Percentiles rank a stretch among this genome's conserved stretches.
Conservation (phyloP, 2,888 invertebrate species). For the Buathra laborator region DNA sequence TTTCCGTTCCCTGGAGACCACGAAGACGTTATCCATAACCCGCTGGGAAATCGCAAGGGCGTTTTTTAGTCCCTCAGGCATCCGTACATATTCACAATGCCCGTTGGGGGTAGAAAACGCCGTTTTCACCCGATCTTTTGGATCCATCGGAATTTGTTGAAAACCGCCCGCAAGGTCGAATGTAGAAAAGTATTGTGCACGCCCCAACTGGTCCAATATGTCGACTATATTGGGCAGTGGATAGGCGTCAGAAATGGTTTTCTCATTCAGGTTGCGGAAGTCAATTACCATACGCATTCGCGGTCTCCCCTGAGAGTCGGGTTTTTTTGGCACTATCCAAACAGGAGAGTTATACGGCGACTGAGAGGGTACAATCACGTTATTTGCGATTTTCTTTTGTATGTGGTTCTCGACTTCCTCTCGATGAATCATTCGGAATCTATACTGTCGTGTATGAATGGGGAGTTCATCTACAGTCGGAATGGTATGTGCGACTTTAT, state of each 20-base stretch:
- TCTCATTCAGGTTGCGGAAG: not conserved
- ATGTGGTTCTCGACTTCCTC: not conserved
- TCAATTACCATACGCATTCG: not conserved
- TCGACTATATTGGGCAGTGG: not conserved
- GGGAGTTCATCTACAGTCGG: no score
- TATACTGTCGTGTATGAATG: no score
- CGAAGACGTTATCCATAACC: not conserved
- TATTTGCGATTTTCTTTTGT: not conserved
- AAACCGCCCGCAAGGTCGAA: not conserved
- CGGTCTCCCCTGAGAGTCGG: not conserved
- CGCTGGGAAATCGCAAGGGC: not conserved
- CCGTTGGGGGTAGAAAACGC: not conserved
- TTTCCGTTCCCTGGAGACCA: not conserved
- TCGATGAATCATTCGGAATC: not conserved
- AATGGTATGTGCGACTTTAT: not conserved
- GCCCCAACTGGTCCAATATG: not conserved
- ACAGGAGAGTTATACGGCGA: no score
- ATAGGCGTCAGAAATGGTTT: not conserved
- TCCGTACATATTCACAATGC: not conserved
- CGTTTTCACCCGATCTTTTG: not conserved
- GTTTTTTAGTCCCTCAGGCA: not conserved
- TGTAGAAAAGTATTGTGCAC: not conserved
- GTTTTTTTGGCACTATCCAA: not conserved
- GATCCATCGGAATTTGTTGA: not conserved
- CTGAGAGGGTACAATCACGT: not conserved